Base-by-base conservation (phyloP, 23 tunicate genomes). In the Clavelina lepadiformis region DNA sequence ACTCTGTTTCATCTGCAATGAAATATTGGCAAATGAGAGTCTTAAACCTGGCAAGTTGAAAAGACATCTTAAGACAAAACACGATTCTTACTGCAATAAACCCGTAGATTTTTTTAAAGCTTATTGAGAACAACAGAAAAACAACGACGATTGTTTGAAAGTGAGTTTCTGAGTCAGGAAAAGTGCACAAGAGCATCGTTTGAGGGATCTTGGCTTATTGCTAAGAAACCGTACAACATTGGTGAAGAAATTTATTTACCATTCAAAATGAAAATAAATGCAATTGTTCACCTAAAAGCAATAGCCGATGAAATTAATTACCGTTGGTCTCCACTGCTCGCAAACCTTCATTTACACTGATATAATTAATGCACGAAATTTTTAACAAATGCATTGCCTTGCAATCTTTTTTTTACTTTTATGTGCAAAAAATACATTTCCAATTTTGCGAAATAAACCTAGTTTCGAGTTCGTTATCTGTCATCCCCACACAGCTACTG, bases 1-100 rank as follows among this genome's bases (percentile, higher is more conserved):
- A 53, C 20, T 53, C 26, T 53, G 59, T 53, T 53, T 53, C 26
- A 13, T 53, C 26, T 53, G 59, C 59, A 53, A 53, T 53, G 59
- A 53, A 53, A 53, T 53, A n/a, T 53, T n/a, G 59, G 20, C 23
- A 8, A 53, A 53, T 53, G 5, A 53, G 59, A 8, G 21, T 27
- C 59, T 53, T 53, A 53, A 75, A 34, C 81, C 72, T 75, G 52
- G 35, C 31, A 63, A 75, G 62, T 52, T 63, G 81, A 75, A 75
- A 75, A 28, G 81, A 75, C 81, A 75, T 75, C 80, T 74, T 74
- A 46, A 63, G 72, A 51, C 67, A 26, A 27, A 75, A 51, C 81
- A 75, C 35, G 81, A 65, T 51, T 50, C 72, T 75, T 51, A 63
- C 64, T 32, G 44, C 63, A 75, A 63, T n/a, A 47, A 75, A 52